Evolutionary conservation across 2,888 invertebrate genomes (phyloP).

Genomic region (Rhimphoctona megacephalus): DNA sequence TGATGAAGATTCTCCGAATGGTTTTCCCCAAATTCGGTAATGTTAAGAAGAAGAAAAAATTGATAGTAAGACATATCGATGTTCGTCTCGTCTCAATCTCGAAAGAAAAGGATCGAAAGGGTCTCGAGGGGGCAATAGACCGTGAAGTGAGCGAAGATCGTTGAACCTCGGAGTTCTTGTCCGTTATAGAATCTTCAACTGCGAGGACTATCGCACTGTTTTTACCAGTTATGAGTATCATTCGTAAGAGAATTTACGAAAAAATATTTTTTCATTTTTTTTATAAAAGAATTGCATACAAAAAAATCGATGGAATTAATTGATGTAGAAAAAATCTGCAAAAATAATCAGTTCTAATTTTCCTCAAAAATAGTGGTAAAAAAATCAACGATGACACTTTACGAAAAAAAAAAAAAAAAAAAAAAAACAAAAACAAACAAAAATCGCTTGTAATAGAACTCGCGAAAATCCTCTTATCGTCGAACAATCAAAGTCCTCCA

Average conservation of each 20-base stretch:
- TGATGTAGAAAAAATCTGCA: constrained; percentile 20
- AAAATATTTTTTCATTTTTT: not conserved
- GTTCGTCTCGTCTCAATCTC: constrained; percentile 33
- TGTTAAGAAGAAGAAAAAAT: not conserved
- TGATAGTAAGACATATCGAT: not conserved
- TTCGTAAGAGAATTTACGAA: not conserved
- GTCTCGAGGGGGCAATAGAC: constrained; percentile 59
- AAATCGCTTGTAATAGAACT: not conserved
- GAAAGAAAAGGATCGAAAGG: constrained; percentile 46
- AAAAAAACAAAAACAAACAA: no score
- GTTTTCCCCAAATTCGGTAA: not conserved
- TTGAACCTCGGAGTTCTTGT: constrained; percentile 59
- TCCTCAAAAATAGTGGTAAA: not conserved
- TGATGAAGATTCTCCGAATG: not conserved
- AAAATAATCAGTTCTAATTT: not conserved
- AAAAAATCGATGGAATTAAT: not conserved
- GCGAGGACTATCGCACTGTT: constrained; percentile 39
- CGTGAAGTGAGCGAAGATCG: constrained; percentile 58
- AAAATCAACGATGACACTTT: not conserved
- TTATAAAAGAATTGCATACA: not conserved
- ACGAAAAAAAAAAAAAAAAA: not conserved
- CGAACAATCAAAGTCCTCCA: not conserved
- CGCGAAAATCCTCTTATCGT: not conserved
- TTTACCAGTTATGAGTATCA: not conserved
- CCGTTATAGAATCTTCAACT: constrained; percentile 53